Percentiles rank a stretch among this genome's conserved stretches.
Conservation (phyloP, 2,888 invertebrate genomes). For the Empis livida region DNA sequence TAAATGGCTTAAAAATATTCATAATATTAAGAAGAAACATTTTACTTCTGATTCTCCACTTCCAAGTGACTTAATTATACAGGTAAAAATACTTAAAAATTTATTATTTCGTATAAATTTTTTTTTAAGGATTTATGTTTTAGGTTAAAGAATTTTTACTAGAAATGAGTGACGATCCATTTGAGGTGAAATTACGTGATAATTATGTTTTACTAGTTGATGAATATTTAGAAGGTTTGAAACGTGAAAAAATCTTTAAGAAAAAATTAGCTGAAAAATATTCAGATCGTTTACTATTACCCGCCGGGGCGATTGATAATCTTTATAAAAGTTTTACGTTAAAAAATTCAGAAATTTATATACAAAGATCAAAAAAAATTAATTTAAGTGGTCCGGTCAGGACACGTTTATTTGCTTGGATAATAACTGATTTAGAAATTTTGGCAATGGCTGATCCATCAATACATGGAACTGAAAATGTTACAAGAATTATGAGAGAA, state of each 20-base stretch:
- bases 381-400: constrained; percentile 46
- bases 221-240: constrained; percentile 87
- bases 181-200: constrained; percentile 90
- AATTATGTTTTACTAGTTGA: constrained; percentile 92
- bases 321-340: constrained; percentile 74
- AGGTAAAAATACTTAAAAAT: constrained; percentile 39
- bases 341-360: constrained; percentile 91
- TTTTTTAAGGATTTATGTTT: background rate
- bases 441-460: constrained; percentile 75
- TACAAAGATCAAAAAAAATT: constrained; percentile 67
- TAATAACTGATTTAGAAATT: constrained; percentile 50
- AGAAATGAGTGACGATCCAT: constrained; percentile 95
- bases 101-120: constrained; percentile 8
- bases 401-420: constrained; percentile 76
- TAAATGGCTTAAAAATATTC: constrained; percentile 88
- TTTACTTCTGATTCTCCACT: constrained; percentile 57
- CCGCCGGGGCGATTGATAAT: constrained; percentile 78
- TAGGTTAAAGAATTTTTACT: constrained; percentile 76
- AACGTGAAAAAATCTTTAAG: constrained; percentile 77
- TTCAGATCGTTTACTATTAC: constrained; percentile 63
- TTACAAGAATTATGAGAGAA: constrained; percentile 56
- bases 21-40: constrained; percentile 53
- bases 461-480: constrained; percentile 69
- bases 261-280: constrained; percentile 73
- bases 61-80: constrained; percentile 81